phyloP scores from a whole-genome alignment of 2,888 invertebrate species.

The Brachyopa scutellaris region DNA sequence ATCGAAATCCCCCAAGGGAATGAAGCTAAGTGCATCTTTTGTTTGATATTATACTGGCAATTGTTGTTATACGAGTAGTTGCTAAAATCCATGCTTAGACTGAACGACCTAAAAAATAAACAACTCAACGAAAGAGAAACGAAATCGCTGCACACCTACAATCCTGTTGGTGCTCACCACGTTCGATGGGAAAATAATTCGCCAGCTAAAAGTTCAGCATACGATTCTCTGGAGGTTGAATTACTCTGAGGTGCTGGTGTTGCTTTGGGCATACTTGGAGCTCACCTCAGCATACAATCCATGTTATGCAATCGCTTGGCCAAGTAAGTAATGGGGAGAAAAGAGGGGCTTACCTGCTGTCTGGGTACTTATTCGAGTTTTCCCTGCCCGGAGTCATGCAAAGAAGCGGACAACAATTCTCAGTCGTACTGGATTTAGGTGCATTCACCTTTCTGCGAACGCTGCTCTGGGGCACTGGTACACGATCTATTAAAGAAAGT shows the following conservation, averaged over 20 bases:
- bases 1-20: slow-evolving; percentile 26
- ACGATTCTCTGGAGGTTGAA: slow-evolving; percentile 49
- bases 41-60: not conserved
- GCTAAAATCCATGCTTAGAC: slow-evolving; percentile 52
- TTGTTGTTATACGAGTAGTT: slow-evolving; percentile 23
- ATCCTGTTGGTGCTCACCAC: slow-evolving; percentile 20
- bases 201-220: slow-evolving; percentile 44
- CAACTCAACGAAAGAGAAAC: not conserved
- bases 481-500: slow-evolving; percentile 60
- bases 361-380: slow-evolving; percentile 39
- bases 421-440: slow-evolving; percentile 41
- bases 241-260: slow-evolving; percentile 40
- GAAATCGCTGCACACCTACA: slow-evolving; percentile 56
- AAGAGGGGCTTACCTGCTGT: not conserved
- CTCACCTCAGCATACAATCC: slow-evolving; percentile 45
- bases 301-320: slow-evolving; percentile 52
- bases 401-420: slow-evolving; percentile 34
- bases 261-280: slow-evolving; percentile 35
- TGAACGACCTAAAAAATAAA: slow-evolving; percentile 42
- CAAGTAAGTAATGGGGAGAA: too few relatives aligned
- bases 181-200: slow-evolving; percentile 58
- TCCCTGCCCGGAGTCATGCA: slow-evolving; percentile 2
- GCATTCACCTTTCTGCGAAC: slow-evolving; percentile 46
- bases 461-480: slow-evolving; percentile 46
- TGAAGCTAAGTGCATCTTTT: slow-evolving; percentile 40